Conservation (phyloP, 2,113 vertebrate species). For the Rhizomys pruinosus region DNA sequence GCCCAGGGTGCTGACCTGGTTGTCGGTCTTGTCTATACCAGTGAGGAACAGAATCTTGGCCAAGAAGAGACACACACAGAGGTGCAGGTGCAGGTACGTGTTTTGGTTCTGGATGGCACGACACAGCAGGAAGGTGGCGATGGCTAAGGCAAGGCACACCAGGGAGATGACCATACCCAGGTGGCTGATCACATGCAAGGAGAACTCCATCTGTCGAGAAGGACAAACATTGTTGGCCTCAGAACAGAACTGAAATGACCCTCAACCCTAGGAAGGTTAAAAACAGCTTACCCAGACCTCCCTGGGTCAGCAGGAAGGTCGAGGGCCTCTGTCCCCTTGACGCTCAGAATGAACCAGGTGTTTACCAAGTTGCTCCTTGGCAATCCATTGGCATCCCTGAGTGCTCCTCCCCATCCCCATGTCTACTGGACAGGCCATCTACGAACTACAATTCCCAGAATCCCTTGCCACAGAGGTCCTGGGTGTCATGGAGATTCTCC, state of each 20-base stretch:
- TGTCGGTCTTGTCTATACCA: constrained; percentile 40
- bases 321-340: background rate
- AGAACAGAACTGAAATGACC: background rate
- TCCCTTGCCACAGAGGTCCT: background rate
- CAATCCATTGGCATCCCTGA: background rate
- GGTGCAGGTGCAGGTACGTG: constrained; percentile 81
- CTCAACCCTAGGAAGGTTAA: background rate
- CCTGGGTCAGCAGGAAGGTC: background rate
- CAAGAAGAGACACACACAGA: constrained; percentile 84
- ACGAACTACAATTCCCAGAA: constrained; percentile 31
- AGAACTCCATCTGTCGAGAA: constrained; percentile 55
- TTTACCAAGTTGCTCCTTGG: background rate
- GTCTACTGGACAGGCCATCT: background rate
- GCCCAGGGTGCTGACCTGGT: constrained; percentile 61
- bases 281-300: background rate
- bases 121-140: constrained; percentile 82
- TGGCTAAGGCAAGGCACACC: constrained; percentile 76
- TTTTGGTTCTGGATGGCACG: constrained; percentile 71
- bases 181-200: constrained; percentile 59
- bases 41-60: constrained; percentile 80
- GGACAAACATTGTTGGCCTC: background rate
- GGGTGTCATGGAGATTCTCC: background rate
- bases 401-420: background rate
- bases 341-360: background rate
- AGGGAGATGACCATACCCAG: constrained; percentile 74